Percentiles rank a stretch among this genome's conserved stretches.
Evolutionary conservation across 2,797 vertebrate genomes (phyloP).

Genomic region (Myoxocephalus aenaeus): DNA sequence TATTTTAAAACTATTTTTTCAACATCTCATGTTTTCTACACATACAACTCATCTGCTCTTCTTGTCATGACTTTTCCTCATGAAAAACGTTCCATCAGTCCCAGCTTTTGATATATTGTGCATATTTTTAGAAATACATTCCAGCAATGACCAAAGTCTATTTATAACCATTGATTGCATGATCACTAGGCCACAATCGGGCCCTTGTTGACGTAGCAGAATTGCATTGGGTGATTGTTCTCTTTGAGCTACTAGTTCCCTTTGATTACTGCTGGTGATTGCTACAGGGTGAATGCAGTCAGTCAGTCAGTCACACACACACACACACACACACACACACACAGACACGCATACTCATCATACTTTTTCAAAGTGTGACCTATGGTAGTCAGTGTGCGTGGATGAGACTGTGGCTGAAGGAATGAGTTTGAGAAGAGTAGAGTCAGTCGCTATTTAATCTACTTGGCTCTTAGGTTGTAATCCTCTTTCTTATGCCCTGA

Average conservation of each 20-base stretch:
- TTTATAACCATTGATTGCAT: slow-evolving; percentile 65
- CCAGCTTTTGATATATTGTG: slow-evolving; percentile 35
- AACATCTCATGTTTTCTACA: background rate
- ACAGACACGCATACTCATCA: background rate
- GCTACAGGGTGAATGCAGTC: slow-evolving; percentile 19
- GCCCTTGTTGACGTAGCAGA: slow-evolving; percentile 11
- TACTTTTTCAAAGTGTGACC: slow-evolving; percentile 32
- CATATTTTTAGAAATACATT: slow-evolving; percentile 62
- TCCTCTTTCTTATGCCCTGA: slow-evolving; percentile 73
- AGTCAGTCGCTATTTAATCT: slow-evolving; percentile 73
- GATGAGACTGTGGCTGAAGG: slow-evolving; percentile 39
- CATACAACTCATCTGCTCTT: background rate
- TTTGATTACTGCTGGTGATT: slow-evolving; percentile 69
- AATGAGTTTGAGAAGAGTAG: slow-evolving; percentile 43
- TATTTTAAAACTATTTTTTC: background rate
- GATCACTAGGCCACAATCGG: slow-evolving; percentile 54
- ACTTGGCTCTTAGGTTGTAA: slow-evolving; percentile 67
- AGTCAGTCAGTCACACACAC: too few relatives aligned
- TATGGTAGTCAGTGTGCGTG: slow-evolving; percentile 44
- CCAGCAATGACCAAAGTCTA: slow-evolving; percentile 54
- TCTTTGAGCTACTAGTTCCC: slow-evolving; percentile 39
- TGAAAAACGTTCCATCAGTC: slow-evolving; percentile 18
- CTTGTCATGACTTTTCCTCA: background rate
- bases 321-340: background rate
- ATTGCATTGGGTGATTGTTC: slow-evolving; percentile 57